Evolutionary conservation across 2,888 invertebrate genomes (phyloP).

Genomic region (Diabrotica balteata): DNA sequence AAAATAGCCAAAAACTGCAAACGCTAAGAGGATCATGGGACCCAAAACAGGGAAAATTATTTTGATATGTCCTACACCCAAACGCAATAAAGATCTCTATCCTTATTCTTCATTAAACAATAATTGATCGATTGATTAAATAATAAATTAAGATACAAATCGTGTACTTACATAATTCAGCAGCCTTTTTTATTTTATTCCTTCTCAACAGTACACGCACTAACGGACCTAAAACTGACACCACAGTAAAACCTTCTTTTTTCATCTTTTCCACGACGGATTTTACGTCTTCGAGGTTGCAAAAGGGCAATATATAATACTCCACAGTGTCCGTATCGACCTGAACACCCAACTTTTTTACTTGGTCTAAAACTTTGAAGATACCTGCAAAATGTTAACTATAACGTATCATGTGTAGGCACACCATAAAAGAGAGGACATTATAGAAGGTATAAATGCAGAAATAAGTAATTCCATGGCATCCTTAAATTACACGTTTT

Average conservation of each 20-base stretch:
- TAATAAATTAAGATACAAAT: no score
- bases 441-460: neutral
- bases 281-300: conserved; percentile 63
- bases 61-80: no score
- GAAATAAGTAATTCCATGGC: no score
- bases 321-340: conserved; percentile 68
- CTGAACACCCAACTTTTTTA: conserved; percentile 64
- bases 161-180: conserved; percentile 62
- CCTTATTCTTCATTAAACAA: no score
- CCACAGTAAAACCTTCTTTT: conserved; percentile 58
- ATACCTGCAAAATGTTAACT: conserved; percentile 58
- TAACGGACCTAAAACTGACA: conserved; percentile 61
- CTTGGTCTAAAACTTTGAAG: conserved; percentile 63
- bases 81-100: no score
- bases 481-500: no score
- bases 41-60: no score
- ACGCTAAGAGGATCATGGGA: no score
- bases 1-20: no score
- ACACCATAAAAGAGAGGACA: neutral
- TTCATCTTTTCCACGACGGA: conserved; percentile 63
- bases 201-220: conserved; percentile 59
- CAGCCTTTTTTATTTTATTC: conserved; percentile 53
- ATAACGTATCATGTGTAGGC: no score
- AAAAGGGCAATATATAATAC: conserved; percentile 65
- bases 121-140: no score